Base-by-base conservation (phyloP, 2,888 invertebrate genomes). In the Volucella inflata region DNA sequence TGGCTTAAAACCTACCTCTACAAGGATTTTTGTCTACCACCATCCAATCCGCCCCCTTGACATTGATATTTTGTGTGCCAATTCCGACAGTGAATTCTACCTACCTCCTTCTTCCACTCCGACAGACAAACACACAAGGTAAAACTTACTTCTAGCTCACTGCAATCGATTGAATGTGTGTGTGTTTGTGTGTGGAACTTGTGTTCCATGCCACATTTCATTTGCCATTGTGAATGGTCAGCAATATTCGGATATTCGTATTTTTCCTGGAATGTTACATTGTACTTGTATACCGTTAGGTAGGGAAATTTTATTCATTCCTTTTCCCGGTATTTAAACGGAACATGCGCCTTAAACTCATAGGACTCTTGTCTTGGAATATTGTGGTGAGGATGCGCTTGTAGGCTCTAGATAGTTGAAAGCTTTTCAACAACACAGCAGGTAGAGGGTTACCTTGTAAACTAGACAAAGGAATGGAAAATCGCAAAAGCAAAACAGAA, bases 51-150 rank as follows among this genome's bases (percentile, higher is more conserved):
- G 67, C 71, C 82, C 77, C 67, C 74, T 82, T 82, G 82, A 82
- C 82, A 82, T 82, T 82, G 82, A 82, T 82, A 77, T 72, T 78
- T 60, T 71, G 64, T 78, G 81, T 82, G 77, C 82, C 82, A 65
- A 77, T 83, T 83, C 78, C 72, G 51, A 60, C 36, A 14, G 30
- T 6, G 42, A 74, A 71, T 57, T 72, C 74, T 67, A 67, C 62
- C 50, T 42, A 16, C 62, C 16, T 48, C 10, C 46, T 30, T 12
- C 44, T 30, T 0, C 30, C 30, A 6, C 30, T 30, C 30, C 30
- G 30, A 30, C 6, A 30, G 30, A 6, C 30, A 30, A 30, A 30
- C 30, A 30, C 30, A 53, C 40, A 59, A 46, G 50, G 46, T 57
- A 70, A 57, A 55, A 51, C 38, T 48, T 30, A 64, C 50, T 62